Evolutionary conservation across 1,140 invertebrate species (phyloP).

Genomic region (Bilobella aurantiaca): DNA sequence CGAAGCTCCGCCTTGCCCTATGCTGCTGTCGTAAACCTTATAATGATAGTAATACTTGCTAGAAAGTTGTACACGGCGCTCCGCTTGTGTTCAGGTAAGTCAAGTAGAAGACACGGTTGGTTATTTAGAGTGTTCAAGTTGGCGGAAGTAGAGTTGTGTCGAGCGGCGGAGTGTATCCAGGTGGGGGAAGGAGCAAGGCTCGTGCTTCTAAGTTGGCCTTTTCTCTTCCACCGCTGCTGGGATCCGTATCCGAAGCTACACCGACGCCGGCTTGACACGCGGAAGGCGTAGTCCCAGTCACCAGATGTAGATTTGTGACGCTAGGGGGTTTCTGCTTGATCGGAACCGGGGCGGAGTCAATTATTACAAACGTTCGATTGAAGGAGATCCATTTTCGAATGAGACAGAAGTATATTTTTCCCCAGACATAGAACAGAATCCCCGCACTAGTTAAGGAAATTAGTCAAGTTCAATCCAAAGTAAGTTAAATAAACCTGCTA

Average conservation of each 20-base stretch:
- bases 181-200: conserved; percentile 21
- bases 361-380: conserved; percentile 31
- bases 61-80: neutral
- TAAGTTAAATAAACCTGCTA: no score
- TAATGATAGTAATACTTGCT: neutral
- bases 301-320: neutral
- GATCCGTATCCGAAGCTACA: neutral
- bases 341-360: conserved; percentile 21
- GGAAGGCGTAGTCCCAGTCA: neutral
- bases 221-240: conserved; percentile 12
- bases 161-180: conserved; percentile 21
- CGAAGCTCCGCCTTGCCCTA: no score
- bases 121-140: neutral
- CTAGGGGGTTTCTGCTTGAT: conserved; percentile 13
- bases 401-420: conserved; percentile 29
- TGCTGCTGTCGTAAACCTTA: no score
- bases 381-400: conserved; percentile 31
- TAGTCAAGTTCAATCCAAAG: no score
- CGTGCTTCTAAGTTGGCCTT: conserved; percentile 14
- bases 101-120: neutral
- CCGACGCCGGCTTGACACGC: neutral
- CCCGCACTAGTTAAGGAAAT: no score
- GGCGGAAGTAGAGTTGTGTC: neutral
- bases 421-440: conserved; percentile 32
- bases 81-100: neutral